phyloP scores from a whole-genome alignment of 2,797 vertebrate species.

The Phylloscopus collybita region DNA sequence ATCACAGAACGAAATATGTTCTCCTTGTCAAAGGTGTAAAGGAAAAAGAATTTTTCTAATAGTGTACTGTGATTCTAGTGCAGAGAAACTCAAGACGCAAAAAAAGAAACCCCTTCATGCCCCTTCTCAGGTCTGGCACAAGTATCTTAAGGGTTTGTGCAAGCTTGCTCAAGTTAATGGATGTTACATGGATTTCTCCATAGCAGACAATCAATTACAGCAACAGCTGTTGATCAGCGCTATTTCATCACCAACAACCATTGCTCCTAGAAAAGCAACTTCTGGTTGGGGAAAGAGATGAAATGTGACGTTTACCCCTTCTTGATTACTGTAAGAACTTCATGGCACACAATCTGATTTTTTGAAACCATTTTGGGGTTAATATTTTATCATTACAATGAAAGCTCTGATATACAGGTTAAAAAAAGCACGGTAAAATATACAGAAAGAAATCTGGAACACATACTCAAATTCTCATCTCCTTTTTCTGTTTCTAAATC shows the following conservation, averaged over 20 bases:
- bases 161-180: background rate
- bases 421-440: background rate
- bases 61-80: background rate
- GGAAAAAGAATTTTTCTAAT: background rate
- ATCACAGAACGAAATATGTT: background rate
- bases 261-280: background rate
- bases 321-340: background rate
- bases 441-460: background rate
- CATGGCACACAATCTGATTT: background rate
- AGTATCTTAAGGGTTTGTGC: background rate
- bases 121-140: background rate
- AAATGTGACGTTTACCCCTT: background rate
- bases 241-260: background rate
- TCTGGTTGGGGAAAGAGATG: background rate
- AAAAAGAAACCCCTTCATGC: background rate
- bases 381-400: background rate
- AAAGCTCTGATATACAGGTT: background rate
- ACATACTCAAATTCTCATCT: background rate
- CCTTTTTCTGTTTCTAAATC: background rate
- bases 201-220: background rate
- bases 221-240: background rate
- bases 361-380: background rate
- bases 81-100: background rate
- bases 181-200: background rate
- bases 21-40: background rate